A percentile compares a stretch with the other conserved stretches of the same genome.
Conservation (phyloP, 2,797 vertebrate genomes). For the Valencia hispanica region DNA sequence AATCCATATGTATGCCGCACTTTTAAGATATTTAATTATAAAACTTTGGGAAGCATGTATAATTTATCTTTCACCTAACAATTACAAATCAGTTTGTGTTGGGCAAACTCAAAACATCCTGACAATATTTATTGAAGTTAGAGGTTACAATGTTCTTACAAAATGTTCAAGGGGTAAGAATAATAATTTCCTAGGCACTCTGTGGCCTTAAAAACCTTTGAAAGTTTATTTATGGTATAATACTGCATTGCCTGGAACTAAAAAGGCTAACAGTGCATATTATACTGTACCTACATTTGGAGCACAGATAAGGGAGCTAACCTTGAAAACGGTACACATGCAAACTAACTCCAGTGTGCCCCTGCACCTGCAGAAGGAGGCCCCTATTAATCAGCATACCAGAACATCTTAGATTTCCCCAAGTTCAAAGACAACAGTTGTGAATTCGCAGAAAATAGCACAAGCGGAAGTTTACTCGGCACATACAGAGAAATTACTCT, state of each 20-base stretch:
- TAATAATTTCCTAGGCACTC: neutral
- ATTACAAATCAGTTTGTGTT: neutral
- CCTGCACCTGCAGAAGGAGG: constrained; percentile 41
- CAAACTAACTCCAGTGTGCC: constrained; percentile 24
- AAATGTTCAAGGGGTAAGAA: neutral
- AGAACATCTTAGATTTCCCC: constrained; percentile 41
- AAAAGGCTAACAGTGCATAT: constrained; percentile 18
- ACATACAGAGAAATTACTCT: constrained; percentile 36
- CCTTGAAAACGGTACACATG: constrained; percentile 21
- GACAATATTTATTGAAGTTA: neutral
- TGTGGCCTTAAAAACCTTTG: neutral
- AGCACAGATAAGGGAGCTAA: constrained; percentile 7
- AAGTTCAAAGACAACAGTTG: constrained; percentile 42
- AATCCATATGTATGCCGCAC: no score
- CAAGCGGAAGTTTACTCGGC: constrained; percentile 15
- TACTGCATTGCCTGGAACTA: constrained; percentile 34
- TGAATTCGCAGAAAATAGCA: constrained; percentile 21
- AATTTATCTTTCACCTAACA: neutral
- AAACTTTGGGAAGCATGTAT: neutral
- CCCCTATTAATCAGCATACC: constrained; percentile 60
- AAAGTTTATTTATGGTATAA: constrained; percentile 15
- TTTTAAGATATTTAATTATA: neutral
- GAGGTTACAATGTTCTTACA: neutral
- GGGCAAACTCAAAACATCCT: neutral
- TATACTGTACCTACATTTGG: constrained; percentile 8